A percentile compares a stretch with the other conserved stretches of the same genome.
Evolutionary conservation across 2,888 invertebrate species (phyloP).

Genomic region (Hypena proboscidalis): DNA sequence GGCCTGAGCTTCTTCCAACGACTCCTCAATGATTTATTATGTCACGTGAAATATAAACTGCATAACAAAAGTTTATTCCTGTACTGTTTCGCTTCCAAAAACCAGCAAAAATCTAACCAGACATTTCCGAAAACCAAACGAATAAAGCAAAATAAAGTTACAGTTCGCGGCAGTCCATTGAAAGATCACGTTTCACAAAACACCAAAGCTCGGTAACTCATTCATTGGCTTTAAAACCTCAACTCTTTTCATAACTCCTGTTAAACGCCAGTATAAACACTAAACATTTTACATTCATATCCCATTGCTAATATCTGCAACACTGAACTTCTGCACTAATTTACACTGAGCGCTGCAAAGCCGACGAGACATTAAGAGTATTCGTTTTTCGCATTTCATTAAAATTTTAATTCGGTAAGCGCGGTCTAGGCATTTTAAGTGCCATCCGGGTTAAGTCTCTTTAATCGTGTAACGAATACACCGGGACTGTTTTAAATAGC

Average conservation of each 20-base stretch:
- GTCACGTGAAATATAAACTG: too few species aligned
- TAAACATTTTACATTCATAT: conserved; percentile 32
- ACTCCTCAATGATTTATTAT: too few species aligned
- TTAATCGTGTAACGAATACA: conserved; percentile 68
- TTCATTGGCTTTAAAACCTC: conserved; percentile 1
- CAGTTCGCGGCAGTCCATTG: too few species aligned
- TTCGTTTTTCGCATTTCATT: conserved; percentile 66
- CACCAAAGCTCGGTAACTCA: background rate
- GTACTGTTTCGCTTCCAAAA: too few species aligned
- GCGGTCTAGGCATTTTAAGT: conserved; percentile 65
- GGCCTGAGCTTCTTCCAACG: too few species aligned
- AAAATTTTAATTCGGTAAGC: conserved; percentile 67
- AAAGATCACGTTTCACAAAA: background rate
- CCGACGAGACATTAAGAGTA: conserved; percentile 64
- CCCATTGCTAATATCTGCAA: conserved; percentile 33
- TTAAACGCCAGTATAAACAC: conserved; percentile 19
- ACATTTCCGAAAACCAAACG: too few species aligned
- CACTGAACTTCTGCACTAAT: conserved; percentile 45
- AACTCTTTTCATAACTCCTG: conserved; percentile 1
- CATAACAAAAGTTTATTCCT: too few species aligned
- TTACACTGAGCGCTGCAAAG: conserved; percentile 47
- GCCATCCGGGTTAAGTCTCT: conserved; percentile 56
- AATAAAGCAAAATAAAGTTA: too few species aligned
- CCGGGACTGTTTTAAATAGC: conserved; percentile 57
- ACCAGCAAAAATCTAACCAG: too few species aligned